A percentile compares a stretch with the other conserved stretches of the same genome.
Evolutionary conservation across 1,140 invertebrate genomes (phyloP).

Genomic region (Venturia canescens): DNA sequence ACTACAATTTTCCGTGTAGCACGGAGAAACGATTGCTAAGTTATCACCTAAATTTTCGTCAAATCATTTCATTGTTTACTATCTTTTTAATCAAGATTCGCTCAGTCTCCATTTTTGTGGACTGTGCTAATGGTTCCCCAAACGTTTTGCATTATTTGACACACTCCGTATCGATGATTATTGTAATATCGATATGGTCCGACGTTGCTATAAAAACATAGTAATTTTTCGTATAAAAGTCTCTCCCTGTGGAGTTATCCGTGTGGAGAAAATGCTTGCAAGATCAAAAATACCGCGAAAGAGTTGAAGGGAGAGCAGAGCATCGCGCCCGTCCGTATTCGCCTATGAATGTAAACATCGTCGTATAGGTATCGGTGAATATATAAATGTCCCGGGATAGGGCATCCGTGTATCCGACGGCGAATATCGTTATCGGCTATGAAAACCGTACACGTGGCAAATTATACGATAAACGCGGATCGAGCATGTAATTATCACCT

Average conservation of each 20-base stretch:
- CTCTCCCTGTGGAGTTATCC: background rate
- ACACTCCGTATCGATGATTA: too few relatives aligned
- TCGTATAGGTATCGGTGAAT: background rate
- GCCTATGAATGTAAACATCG: background rate
- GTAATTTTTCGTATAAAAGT: too few relatives aligned
- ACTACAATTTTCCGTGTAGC: too few relatives aligned
- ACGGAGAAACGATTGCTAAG: too few relatives aligned
- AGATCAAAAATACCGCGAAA: background rate
- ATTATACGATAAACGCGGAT: conserved; percentile 72
- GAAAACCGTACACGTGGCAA: conserved; percentile 69
- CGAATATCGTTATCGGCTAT: conserved; percentile 66
- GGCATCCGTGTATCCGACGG: conserved; percentile 60
- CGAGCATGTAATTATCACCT: conserved; percentile 74
- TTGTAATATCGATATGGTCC: too few relatives aligned
- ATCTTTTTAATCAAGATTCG: too few relatives aligned
- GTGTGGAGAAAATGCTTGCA: background rate
- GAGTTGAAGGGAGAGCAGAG: background rate
- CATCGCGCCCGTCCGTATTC: conserved; percentile 13
- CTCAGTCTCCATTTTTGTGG: too few relatives aligned
- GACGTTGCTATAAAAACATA: too few relatives aligned
- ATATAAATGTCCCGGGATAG: conserved; percentile 40
- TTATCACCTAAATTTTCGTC: too few relatives aligned
- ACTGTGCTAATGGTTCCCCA: too few relatives aligned
- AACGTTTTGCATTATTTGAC: too few relatives aligned
- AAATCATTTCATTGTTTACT: too few relatives aligned